These are phyloP conservation scores for Coregonus sp. DNA, from an alignment of 2,797 vertebrate genomes.

Conservation along the genomic window DNA sequence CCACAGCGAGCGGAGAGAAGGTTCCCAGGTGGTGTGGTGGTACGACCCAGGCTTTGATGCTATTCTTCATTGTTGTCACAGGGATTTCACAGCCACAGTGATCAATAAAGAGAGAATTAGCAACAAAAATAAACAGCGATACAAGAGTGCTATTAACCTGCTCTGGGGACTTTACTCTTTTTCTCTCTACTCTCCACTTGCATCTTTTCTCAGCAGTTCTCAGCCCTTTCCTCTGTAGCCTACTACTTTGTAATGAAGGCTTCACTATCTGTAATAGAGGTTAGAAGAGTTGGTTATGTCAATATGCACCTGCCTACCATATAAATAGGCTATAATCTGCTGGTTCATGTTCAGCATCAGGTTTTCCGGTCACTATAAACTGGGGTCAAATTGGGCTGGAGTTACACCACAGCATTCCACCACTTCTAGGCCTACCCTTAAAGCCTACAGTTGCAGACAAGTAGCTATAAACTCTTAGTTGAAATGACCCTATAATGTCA, in stretches of 20 bases:
- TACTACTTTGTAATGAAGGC: too few relatives aligned
- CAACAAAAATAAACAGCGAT: slow-evolving; percentile 62
- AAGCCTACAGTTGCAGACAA: not conserved
- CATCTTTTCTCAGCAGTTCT: not conserved
- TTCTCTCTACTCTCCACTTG: too few relatives aligned
- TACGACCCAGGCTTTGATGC: slow-evolving; percentile 55
- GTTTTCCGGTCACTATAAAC: not conserved
- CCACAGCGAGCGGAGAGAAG: slow-evolving; percentile 35
- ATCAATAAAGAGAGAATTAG: slow-evolving; percentile 59
- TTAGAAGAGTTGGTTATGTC: not conserved
- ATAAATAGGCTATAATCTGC: not conserved
- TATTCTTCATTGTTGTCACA: slow-evolving; percentile 32
- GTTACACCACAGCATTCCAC: not conserved
- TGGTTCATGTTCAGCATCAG: not conserved
- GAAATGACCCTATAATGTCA: not conserved
- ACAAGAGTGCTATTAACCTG: slow-evolving; percentile 59
- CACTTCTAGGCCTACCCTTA: not conserved
- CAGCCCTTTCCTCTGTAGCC: too few relatives aligned
- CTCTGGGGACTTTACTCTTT: slow-evolving; percentile 34
- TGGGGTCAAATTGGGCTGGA: not conserved
- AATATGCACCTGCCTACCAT: too few relatives aligned
- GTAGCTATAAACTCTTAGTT: not conserved
- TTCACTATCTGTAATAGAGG: not conserved
- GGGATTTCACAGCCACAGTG: slow-evolving; percentile 55
- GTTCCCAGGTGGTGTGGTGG: slow-evolving; percentile 36